A percentile compares a stretch with the other conserved stretches of the same genome.
These are phyloP conservation scores for Orthosia incerta DNA, from an alignment of 2,888 invertebrate species.

Conservation along the genomic window DNA sequence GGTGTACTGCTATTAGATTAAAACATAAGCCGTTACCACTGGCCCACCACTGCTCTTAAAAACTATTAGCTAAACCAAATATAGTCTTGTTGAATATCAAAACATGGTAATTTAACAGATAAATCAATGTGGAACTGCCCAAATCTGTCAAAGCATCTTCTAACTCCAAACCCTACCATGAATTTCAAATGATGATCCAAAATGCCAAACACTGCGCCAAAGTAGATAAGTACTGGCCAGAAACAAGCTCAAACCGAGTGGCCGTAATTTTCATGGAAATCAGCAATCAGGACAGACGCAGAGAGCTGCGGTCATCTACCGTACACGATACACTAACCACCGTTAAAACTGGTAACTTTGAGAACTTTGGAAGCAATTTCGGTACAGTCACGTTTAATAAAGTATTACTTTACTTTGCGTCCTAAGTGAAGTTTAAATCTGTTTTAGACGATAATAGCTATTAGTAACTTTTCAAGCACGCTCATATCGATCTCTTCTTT, in stretches of 20 bases:
- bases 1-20: too few species aligned
- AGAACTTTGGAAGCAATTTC: conserved; percentile 56
- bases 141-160: neutral
- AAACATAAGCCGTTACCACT: too few species aligned
- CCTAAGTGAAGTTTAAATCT: conserved; percentile 70
- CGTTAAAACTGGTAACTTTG: conserved; percentile 58
- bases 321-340: conserved; percentile 55
- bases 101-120: neutral
- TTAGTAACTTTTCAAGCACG: conserved; percentile 67
- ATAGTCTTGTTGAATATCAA: neutral
- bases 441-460: conserved; percentile 72
- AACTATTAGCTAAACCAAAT: neutral
- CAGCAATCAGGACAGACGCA: conserved; percentile 47
- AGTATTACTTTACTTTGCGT: conserved; percentile 68
- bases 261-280: conserved; percentile 50
- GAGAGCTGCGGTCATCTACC: conserved; percentile 44
- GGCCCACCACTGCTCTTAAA: too few species aligned
- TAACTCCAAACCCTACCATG: conserved; percentile 4
- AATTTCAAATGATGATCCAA: conserved; percentile 15
- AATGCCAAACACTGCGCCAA: neutral
- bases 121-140: neutral
- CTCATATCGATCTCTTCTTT: conserved; percentile 67
- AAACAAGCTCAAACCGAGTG: conserved; percentile 10
- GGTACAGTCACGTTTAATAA: conserved; percentile 67
- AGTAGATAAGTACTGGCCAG: conserved; percentile 29